These are phyloP conservation scores for Liparis tanakae DNA, from an alignment of 2,797 vertebrate genomes.

Conservation along the genomic window DNA sequence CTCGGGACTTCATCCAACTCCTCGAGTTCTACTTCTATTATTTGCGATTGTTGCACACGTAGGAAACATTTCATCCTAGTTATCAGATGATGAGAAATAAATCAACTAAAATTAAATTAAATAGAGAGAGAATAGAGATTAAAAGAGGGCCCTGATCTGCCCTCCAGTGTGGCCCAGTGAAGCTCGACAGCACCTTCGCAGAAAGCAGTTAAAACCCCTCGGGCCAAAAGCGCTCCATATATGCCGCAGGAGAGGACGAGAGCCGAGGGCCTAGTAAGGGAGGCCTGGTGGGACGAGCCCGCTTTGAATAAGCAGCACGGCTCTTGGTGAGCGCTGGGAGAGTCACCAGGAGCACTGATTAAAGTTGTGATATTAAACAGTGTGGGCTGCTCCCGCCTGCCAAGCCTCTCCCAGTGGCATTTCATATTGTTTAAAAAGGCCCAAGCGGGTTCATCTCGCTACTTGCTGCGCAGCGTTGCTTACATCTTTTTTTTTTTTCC, in stretches of 20 bases:
- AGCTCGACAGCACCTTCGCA: constrained; percentile 55
- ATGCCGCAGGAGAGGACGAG: constrained; percentile 61
- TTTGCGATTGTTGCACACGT: neutral
- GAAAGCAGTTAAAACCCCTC: constrained; percentile 65
- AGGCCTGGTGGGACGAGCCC: constrained; percentile 70
- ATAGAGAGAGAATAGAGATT: constrained; percentile 8
- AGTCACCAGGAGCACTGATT: constrained; percentile 79
- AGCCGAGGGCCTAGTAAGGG: constrained; percentile 71
- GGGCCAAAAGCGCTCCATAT: constrained; percentile 66
- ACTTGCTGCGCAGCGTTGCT: constrained; percentile 62
- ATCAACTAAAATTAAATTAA: neutral
- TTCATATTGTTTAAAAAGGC: constrained; percentile 76
- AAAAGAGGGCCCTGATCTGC: constrained; percentile 15
- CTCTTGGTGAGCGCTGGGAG: constrained; percentile 74
- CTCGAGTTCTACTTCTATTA: constrained; percentile 45
- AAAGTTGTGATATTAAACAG: constrained; percentile 82
- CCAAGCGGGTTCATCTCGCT: constrained; percentile 64
- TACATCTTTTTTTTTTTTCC: constrained; percentile 47
- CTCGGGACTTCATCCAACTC: constrained; percentile 27
- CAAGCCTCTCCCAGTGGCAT: constrained; percentile 74
- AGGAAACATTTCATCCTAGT: neutral
- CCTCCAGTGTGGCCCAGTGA: constrained; percentile 47
- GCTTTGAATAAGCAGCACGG: constrained; percentile 76
- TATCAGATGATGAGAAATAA: neutral
- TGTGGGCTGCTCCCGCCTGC: constrained; percentile 71